Conservation (phyloP, 2,888 invertebrate genomes). For the Microchrysa polita region DNA sequence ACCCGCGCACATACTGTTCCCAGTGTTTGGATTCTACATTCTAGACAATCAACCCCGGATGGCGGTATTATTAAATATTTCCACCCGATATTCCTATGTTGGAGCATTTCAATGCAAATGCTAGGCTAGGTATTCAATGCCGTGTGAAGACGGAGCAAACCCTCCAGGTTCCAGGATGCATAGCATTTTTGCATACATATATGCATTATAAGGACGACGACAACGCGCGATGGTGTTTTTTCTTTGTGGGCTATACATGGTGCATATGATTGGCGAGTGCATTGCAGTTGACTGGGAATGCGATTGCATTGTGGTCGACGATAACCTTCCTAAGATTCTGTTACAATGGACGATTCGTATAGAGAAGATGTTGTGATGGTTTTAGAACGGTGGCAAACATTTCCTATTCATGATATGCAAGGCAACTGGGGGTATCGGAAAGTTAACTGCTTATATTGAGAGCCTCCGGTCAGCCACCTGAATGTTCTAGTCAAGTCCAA, state of each 20-base stretch:
- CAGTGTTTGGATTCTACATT: conserved; percentile 12
- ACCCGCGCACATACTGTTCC: not conserved
- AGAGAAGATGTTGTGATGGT: not conserved
- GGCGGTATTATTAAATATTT: conserved; percentile 41
- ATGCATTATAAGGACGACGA: conserved; percentile 12
- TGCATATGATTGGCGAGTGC: conserved; percentile 30
- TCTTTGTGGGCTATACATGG: conserved; percentile 26
- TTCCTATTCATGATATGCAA: conserved; percentile 40
- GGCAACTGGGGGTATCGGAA: not conserved
- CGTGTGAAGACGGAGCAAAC: not conserved
- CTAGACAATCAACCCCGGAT: conserved; percentile 11
- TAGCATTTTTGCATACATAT: conserved; percentile 41
- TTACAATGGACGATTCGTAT: conserved; percentile 10
- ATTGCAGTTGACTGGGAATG: conserved; percentile 31
- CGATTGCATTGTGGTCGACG: not conserved
- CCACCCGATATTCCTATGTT: conserved; percentile 27
- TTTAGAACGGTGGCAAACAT: not conserved
- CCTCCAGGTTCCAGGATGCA: conserved; percentile 16
- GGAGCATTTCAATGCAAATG: conserved; percentile 30
- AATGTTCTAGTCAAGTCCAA: not conserved
- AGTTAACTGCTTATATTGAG: conserved; percentile 23
- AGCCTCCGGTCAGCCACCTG: conserved; percentile 9
- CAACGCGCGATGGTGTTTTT: no score
- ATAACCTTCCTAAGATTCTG: not conserved
- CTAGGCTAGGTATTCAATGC: not conserved